A percentile compares a stretch with the other conserved stretches of the same genome.
These are phyloP conservation scores for Cephus cinctus DNA, from an alignment of 1,140 invertebrate genomes.

Conservation along the genomic window DNA sequence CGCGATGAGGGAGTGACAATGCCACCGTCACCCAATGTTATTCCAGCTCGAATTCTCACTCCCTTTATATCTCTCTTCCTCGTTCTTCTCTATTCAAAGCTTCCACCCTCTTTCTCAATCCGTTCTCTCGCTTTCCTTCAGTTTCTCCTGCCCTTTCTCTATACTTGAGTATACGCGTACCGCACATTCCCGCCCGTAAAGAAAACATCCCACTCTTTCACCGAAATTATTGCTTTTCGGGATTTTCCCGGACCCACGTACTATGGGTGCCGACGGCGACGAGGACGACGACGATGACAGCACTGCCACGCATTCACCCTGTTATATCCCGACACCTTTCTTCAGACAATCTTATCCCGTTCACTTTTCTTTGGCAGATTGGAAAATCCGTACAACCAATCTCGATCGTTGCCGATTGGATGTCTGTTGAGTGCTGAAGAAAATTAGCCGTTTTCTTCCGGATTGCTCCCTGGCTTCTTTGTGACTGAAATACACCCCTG, in stretches of 20 bases:
- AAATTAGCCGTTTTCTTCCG: slow-evolving; percentile 34
- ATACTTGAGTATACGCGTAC: no score
- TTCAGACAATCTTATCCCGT: no score
- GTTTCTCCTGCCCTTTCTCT: background rate
- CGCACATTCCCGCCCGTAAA: no score
- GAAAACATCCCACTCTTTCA: slow-evolving; percentile 11
- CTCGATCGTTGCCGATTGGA: no score
- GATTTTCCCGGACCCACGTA: no score
- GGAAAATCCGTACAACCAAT: no score
- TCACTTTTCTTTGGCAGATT: no score
- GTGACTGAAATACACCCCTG: slow-evolving; percentile 45
- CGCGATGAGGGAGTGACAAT: slow-evolving; percentile 47
- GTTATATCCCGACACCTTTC: no score
- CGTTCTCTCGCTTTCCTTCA: slow-evolving; percentile 19
- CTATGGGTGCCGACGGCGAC: no score
- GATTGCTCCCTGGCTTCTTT: slow-evolving; percentile 36
- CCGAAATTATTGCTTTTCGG: slow-evolving; percentile 39
- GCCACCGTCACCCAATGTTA: slow-evolving; percentile 50
- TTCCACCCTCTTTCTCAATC: slow-evolving; percentile 15
- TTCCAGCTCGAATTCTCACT: slow-evolving; percentile 50
- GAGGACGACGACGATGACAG: no score
- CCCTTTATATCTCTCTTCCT: slow-evolving; percentile 28
- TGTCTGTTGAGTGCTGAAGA: no score
- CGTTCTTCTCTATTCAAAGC: slow-evolving; percentile 16
- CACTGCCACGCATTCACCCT: no score